phyloP scores from a whole-genome alignment of 2,113 vertebrate genomes.

The Urocitellus parryii region DNA sequence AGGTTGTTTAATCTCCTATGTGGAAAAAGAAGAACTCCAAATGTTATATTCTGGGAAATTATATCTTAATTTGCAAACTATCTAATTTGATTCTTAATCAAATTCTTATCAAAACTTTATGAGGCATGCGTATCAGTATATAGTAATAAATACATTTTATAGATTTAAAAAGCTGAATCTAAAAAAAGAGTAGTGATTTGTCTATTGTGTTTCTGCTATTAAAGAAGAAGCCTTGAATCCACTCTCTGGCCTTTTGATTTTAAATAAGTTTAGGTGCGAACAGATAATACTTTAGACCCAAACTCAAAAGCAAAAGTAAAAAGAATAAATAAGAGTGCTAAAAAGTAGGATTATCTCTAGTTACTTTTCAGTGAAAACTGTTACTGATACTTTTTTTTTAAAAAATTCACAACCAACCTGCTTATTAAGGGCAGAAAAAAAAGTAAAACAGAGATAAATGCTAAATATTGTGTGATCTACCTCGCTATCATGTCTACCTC shows the following conservation, averaged over 20 bases:
- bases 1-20: neutral
- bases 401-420: neutral
- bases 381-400: neutral
- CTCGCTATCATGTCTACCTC: neutral
- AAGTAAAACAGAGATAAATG: slow-evolving; percentile 12
- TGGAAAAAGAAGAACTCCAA: neutral
- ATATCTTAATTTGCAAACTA: neutral
- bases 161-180: neutral
- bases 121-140: neutral
- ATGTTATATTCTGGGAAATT: neutral
- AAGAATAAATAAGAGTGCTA: neutral
- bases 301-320: neutral
- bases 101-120: neutral
- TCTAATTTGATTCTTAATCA: slow-evolving; percentile 39
- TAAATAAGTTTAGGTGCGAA: neutral
- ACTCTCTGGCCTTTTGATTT: neutral
- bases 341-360: neutral
- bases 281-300: neutral
- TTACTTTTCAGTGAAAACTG: slow-evolving; percentile 6
- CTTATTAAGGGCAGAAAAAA: slow-evolving; percentile 47
- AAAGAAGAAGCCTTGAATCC: neutral
- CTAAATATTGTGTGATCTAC: neutral
- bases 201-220: neutral
- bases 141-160: neutral
- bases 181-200: neutral